Conservation (phyloP, 2,888 invertebrate genomes). For the Eledona agricola region DNA sequence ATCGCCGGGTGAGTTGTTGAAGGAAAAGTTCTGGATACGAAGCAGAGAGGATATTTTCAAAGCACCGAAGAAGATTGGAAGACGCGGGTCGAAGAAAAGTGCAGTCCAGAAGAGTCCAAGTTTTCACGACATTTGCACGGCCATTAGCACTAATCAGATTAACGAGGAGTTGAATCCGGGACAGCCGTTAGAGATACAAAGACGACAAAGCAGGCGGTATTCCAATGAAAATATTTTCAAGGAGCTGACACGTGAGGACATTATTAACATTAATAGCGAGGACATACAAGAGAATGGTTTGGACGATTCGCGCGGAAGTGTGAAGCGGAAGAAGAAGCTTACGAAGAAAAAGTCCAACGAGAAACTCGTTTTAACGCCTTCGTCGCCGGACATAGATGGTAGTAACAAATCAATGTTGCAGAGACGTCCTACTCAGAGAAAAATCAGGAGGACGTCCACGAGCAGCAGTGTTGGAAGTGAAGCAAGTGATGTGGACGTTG, state of each 20-base stretch:
- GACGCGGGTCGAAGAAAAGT: slow-evolving; percentile 40
- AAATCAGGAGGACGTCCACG: slow-evolving; percentile 48
- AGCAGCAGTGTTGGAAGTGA: slow-evolving; percentile 41
- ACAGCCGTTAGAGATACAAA: slow-evolving; percentile 59
- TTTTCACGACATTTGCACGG: slow-evolving; percentile 67
- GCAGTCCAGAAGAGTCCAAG: slow-evolving; percentile 57
- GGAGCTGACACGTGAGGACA: slow-evolving; percentile 60
- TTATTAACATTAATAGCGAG: slow-evolving; percentile 41
- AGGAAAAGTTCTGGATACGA: slow-evolving; percentile 78
- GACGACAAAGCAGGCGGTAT: slow-evolving; percentile 58
- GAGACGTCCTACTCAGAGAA: slow-evolving; percentile 49
- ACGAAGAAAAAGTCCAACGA: slow-evolving; percentile 53
- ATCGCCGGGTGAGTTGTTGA: slow-evolving; percentile 71
- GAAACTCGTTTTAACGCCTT: slow-evolving; percentile 39
- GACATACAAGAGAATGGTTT: slow-evolving; percentile 48
- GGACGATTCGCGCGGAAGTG: slow-evolving; percentile 46
- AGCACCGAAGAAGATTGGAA: slow-evolving; percentile 49
- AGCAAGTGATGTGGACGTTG: slow-evolving; percentile 37
- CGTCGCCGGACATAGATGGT: slow-evolving; percentile 18
- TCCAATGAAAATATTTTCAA: slow-evolving; percentile 56
- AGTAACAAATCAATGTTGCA: slow-evolving; percentile 40
- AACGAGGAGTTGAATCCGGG: slow-evolving; percentile 67
- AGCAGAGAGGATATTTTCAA: slow-evolving; percentile 63
- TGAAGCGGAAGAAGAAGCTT: slow-evolving; percentile 55
- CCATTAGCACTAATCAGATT: slow-evolving; percentile 65